Percentiles rank a stretch among this genome's conserved stretches.
Conservation (phyloP, 2,113 vertebrate species). For the Lophura nycthemera region DNA sequence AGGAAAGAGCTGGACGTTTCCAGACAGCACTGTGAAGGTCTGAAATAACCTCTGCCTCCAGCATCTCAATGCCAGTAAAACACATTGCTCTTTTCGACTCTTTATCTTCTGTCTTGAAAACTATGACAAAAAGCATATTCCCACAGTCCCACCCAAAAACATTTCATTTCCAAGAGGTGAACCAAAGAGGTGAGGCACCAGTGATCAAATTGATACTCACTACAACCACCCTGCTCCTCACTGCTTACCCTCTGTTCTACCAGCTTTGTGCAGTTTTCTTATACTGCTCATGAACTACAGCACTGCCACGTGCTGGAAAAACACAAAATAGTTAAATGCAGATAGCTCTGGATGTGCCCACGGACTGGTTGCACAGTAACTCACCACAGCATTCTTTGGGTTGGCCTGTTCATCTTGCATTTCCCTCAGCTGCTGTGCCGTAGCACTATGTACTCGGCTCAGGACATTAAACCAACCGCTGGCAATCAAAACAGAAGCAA, state of each 20-base stretch:
- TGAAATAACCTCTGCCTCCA: neutral
- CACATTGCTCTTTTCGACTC: neutral
- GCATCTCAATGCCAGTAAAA: neutral
- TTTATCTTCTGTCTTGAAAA: neutral
- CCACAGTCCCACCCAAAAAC: neutral
- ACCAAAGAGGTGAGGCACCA: neutral
- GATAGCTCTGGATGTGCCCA: neutral
- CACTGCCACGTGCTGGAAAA: neutral
- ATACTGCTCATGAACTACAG: neutral
- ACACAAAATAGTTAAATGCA: neutral
- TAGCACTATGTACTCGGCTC: slow-evolving; percentile 88
- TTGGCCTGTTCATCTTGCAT: slow-evolving; percentile 95
- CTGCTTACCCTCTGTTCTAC: neutral
- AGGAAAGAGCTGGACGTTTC: neutral
- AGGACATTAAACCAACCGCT: slow-evolving; percentile 93
- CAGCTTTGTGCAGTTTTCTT: neutral
- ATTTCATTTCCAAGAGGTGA: neutral
- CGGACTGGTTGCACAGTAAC: slow-evolving; percentile 62
- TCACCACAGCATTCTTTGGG: slow-evolving; percentile 94
- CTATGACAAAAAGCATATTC: neutral
- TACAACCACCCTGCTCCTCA: neutral
- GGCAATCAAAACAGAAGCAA: slow-evolving; percentile 21
- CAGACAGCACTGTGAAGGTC: neutral
- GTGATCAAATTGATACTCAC: neutral
- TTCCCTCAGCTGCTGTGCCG: slow-evolving; percentile 89